These are phyloP conservation scores for Nudaria mundana DNA, from an alignment of 2,888 invertebrate genomes.

Conservation along the genomic window DNA sequence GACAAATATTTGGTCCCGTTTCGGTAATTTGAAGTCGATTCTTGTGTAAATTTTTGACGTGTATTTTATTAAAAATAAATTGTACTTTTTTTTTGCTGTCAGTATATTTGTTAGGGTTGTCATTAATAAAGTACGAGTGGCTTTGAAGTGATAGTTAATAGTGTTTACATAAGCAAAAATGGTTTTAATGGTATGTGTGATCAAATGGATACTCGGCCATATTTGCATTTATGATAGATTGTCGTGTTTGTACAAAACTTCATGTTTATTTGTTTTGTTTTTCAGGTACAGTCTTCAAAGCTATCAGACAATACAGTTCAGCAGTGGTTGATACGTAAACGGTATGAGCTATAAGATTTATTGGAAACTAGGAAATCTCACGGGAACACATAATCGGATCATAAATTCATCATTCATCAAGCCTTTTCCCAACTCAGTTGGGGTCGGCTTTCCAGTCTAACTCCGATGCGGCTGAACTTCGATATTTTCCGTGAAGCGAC, in stretches of 20 bases:
- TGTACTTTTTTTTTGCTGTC: background rate
- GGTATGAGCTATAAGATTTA: background rate
- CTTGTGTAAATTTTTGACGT: no score
- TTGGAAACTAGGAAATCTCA: no score
- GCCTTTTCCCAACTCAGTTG: no score
- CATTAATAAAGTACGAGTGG: constrained; percentile 5
- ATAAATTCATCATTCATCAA: no score
- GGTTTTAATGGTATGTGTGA: constrained; percentile 30
- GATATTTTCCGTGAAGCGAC: no score
- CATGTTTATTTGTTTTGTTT: constrained; percentile 18
- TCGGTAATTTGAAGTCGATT: no score
- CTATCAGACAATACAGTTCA: background rate
- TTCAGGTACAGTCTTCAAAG: constrained; percentile 20
- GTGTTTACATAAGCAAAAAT: constrained; percentile 25
- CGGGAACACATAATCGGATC: no score
- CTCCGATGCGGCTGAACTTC: no score
- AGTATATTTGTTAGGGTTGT: constrained; percentile 2
- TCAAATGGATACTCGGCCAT: constrained; percentile 26
- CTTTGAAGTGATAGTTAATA: constrained; percentile 27
- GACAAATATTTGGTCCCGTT: no score
- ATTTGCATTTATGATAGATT: constrained; percentile 23
- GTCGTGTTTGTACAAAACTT: constrained; percentile 7
- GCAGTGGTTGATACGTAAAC: background rate
- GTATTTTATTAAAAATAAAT: background rate
- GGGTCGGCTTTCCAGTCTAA: no score